Evolutionary conservation across 2,797 vertebrate genomes (phyloP).

Genomic region (Neosalanx taihuensis): DNA sequence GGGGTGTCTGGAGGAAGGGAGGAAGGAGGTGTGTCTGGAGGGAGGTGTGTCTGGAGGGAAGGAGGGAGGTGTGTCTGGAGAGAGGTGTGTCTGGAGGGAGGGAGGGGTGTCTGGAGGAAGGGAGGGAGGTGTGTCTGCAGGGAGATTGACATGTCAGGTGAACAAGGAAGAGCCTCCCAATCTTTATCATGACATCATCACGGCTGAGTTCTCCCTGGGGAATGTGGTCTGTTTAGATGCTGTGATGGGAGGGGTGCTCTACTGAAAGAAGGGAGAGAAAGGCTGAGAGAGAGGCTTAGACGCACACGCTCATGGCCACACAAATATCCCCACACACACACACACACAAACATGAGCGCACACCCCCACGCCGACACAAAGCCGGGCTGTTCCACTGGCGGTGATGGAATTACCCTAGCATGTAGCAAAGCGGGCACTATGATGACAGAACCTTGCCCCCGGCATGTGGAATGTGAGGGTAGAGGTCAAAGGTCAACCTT

Average conservation of each 20-base stretch:
- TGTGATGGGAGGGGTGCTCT: conserved; percentile 52
- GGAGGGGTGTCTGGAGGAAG: conserved; percentile 1
- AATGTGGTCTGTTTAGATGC: conserved; percentile 70
- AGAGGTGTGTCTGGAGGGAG: no score
- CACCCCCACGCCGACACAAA: conserved; percentile 39
- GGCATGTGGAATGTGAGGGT: conserved; percentile 59
- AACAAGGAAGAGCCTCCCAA: conserved; percentile 1
- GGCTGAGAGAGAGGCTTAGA: conserved; percentile 19
- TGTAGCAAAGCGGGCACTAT: conserved; percentile 47
- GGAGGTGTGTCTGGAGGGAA: no score
- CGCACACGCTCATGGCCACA: not conserved
- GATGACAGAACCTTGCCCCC: conserved; percentile 58
- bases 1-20: no score
- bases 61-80: no score
- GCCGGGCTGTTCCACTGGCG: conserved; percentile 41
- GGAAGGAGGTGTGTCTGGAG: no score
- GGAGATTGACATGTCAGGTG: conserved; percentile 45
- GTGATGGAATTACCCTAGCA: conserved; percentile 61
- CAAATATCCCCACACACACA: not conserved
- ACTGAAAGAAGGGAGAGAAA: conserved; percentile 40
- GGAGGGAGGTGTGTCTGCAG: conserved; percentile 16
- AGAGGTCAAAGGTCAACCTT: conserved; percentile 58
- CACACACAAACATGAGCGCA: conserved; percentile 15
- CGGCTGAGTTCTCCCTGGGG: conserved; percentile 61
- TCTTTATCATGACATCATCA: conserved; percentile 50